Percentiles rank a stretch among this genome's conserved stretches.
phyloP scores from a whole-genome alignment of 2,888 invertebrate genomes.

The Crioceris asparagi region DNA sequence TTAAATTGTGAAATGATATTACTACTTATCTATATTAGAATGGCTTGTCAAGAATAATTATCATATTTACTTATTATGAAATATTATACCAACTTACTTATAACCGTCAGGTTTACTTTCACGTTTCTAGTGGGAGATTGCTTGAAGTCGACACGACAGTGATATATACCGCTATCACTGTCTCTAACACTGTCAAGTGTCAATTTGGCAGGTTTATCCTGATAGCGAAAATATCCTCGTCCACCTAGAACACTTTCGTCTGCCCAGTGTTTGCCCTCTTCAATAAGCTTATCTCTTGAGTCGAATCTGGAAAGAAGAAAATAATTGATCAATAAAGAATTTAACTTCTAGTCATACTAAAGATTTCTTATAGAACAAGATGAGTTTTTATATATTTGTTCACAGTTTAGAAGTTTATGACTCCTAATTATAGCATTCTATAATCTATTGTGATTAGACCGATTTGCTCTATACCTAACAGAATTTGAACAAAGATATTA shows the following conservation, averaged over 20 bases:
- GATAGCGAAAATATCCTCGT: slow-evolving; percentile 65
- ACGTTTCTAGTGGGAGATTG: slow-evolving; percentile 80
- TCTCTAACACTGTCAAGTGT: slow-evolving; percentile 64
- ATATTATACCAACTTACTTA: slow-evolving; percentile 67
- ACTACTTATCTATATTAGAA: too few species aligned
- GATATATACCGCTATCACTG: slow-evolving; percentile 70
- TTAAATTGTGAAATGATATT: too few species aligned
- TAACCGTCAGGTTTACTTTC: slow-evolving; percentile 78
- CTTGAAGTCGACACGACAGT: slow-evolving; percentile 84
- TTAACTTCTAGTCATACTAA: too few species aligned
- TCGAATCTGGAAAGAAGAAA: slow-evolving; percentile 49
- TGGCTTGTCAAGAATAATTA: too few species aligned
- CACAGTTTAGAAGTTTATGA: too few species aligned
- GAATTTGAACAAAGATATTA: too few species aligned
- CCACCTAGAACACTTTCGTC: slow-evolving; percentile 62
- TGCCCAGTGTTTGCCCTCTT: slow-evolving; percentile 74
- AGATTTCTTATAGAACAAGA: too few species aligned
- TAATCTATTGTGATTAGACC: too few species aligned
- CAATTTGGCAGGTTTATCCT: slow-evolving; percentile 64
- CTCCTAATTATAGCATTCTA: too few species aligned
- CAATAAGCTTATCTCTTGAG: slow-evolving; percentile 59
- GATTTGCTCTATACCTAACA: too few species aligned
- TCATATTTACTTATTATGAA: too few species aligned
- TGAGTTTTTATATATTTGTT: too few species aligned
- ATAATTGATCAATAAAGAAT: not conserved